phyloP scores from a whole-genome alignment of 1,140 invertebrate species.

The Drosophila lacteicornis region DNA sequence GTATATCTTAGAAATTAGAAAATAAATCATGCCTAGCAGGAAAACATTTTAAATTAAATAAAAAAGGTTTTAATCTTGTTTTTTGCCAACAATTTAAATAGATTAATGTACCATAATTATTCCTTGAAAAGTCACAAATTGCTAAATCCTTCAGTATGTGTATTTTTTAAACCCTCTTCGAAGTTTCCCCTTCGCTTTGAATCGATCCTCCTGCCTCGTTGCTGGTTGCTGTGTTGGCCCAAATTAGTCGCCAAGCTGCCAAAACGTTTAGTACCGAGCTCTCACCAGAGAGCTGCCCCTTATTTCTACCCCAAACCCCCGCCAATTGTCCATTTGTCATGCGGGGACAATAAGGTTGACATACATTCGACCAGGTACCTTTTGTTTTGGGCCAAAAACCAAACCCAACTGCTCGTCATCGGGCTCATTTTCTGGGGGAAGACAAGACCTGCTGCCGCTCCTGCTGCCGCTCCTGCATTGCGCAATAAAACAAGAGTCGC shows the following conservation, averaged over 20 bases:
- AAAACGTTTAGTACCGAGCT: slow-evolving; percentile 77
- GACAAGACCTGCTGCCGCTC: slow-evolving; percentile 15
- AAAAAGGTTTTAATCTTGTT: no score
- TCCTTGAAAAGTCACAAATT: no score
- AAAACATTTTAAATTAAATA: no score
- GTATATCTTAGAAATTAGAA: no score
- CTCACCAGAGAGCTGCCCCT: slow-evolving; percentile 38
- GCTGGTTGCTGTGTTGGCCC: slow-evolving; percentile 42
- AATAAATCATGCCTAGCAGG: no score
- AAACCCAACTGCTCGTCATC: slow-evolving; percentile 3
- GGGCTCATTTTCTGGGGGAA: slow-evolving; percentile 12
- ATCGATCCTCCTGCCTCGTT: slow-evolving; percentile 4
- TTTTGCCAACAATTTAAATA: no score
- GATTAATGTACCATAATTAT: background rate
- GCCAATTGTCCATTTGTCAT: slow-evolving; percentile 78
- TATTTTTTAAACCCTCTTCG: background rate
- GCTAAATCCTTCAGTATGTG: background rate
- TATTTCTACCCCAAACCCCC: slow-evolving; percentile 5
- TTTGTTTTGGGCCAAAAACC: slow-evolving; percentile 36
- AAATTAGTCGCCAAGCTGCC: slow-evolving; percentile 80
- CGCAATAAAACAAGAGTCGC: slow-evolving; percentile 72
- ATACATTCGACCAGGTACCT: slow-evolving; percentile 69
- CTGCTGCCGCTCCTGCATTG: slow-evolving; percentile 42
- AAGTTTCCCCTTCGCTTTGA: background rate
- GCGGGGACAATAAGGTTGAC: slow-evolving; percentile 68